Evolutionary conservation across 2,113 vertebrate genomes (phyloP).

Genomic region (Ifrita kowaldi): DNA sequence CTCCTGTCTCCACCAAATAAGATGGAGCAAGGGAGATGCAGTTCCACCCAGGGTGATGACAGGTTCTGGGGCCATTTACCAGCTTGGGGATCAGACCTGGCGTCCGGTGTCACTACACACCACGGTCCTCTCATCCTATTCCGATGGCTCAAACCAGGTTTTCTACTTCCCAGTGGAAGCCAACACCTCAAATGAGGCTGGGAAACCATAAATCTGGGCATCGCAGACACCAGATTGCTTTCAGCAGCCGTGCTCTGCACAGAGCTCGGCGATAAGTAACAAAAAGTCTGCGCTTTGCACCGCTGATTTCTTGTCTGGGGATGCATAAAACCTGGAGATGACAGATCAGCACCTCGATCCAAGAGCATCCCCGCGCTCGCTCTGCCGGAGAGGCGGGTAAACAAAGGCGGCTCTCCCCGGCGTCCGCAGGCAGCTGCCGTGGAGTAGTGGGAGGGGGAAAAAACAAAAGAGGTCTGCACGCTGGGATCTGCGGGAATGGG

Average conservation of each 20-base stretch:
- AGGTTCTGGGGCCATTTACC: background rate
- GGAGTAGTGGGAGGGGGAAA: background rate
- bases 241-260: constrained; percentile 24
- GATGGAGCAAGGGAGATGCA: background rate
- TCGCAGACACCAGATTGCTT: constrained; percentile 59
- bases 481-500: background rate
- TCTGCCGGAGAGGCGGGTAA: background rate
- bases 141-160: background rate
- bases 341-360: constrained; percentile 54
- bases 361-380: background rate
- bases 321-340: constrained; percentile 55
- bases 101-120: accelerated
- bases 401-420: constrained; percentile 34
- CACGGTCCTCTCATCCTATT: background rate
- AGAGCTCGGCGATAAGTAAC: constrained; percentile 33
- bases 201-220: constrained; percentile 56
- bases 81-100: background rate
- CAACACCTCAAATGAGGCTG: background rate
- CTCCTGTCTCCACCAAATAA: background rate
- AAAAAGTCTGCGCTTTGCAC: constrained; percentile 37
- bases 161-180: background rate
- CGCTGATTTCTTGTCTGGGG: constrained; percentile 48
- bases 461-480: background rate
- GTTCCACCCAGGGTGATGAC: background rate
- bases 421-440: constrained; percentile 11